Percentiles rank a stretch among this genome's conserved stretches.
Conservation (phyloP, 2,797 vertebrate genomes). For the Xiphophorus birchmanni region DNA sequence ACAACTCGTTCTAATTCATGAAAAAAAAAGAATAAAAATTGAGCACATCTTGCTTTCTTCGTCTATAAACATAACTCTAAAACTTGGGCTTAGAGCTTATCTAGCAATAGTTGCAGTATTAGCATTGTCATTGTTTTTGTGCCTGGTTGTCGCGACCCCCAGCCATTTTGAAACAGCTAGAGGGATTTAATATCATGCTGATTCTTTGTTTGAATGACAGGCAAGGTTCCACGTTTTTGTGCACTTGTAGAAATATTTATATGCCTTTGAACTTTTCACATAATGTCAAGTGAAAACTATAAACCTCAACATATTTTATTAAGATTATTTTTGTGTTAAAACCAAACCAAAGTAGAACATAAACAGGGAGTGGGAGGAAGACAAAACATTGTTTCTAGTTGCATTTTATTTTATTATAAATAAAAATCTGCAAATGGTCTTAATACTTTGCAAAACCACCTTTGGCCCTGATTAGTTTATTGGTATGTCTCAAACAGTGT, state of each 20-base stretch:
- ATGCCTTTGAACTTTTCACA: not conserved
- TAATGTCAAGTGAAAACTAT: not conserved
- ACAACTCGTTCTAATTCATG: constrained; percentile 34
- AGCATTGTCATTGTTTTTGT: constrained; percentile 72
- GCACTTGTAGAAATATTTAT: not conserved
- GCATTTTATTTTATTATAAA: not conserved
- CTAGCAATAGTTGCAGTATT: constrained; percentile 53
- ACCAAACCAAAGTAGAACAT: not conserved
- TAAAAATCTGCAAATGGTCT: not conserved
- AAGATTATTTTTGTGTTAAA: not conserved
- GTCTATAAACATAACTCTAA: constrained; percentile 26
- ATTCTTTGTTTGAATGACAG: constrained; percentile 50
- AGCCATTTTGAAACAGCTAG: constrained; percentile 66
- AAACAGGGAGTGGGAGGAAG: not conserved
- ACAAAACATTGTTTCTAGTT: not conserved
- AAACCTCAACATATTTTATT: not conserved
- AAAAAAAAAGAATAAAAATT: not conserved
- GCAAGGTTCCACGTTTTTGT: constrained; percentile 8
- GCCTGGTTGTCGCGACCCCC: constrained; percentile 53
- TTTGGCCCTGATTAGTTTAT: not conserved
- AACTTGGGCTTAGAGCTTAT: constrained; percentile 36
- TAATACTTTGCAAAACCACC: not conserved
- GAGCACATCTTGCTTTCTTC: constrained; percentile 11
- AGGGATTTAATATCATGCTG: constrained; percentile 68
- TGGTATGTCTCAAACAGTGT: not conserved